Percentiles rank a stretch among this genome's conserved stretches.
Evolutionary conservation across 2,797 vertebrate species (phyloP).

Genomic region (Gymnocypris eckloni): DNA sequence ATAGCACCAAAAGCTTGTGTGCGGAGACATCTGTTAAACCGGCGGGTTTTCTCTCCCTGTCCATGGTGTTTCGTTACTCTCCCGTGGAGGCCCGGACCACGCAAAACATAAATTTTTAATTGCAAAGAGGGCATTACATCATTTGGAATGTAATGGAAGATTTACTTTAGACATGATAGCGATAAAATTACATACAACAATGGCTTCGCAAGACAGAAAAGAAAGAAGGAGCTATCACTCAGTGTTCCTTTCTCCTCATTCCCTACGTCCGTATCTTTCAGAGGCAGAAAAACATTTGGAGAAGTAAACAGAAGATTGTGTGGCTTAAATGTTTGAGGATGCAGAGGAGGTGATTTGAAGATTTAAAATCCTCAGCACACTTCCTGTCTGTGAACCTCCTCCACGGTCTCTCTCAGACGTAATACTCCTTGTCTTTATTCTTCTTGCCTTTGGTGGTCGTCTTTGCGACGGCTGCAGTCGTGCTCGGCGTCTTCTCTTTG

Average conservation of each 20-base stretch:
- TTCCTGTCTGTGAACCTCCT: conserved; percentile 42
- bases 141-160: conserved; percentile 60
- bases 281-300: conserved; percentile 47
- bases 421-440: conserved; percentile 98
- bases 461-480: conserved; percentile 81
- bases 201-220: conserved; percentile 48
- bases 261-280: conserved; percentile 35
- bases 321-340: conserved; percentile 53
- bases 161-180: conserved; percentile 55
- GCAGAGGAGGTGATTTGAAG: conserved; percentile 55
- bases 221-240: conserved; percentile 38
- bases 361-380: conserved; percentile 54
- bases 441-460: conserved; percentile 91
- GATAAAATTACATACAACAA: conserved; percentile 59
- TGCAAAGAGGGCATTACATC: conserved; percentile 61
- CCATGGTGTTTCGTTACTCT: conserved; percentile 58
- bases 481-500: conserved; percentile 87
- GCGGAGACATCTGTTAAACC: conserved; percentile 37
- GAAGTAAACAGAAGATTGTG: conserved; percentile 55
- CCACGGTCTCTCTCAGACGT: conserved; percentile 81
- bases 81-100: conserved; percentile 24
- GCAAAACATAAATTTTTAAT: conserved; percentile 57
- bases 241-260: conserved; percentile 13
- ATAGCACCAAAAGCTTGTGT: conserved; percentile 32
- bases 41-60: conserved; percentile 48